phyloP scores from a whole-genome alignment of 2,113 vertebrate species.

The Pteruthius melanotis region DNA sequence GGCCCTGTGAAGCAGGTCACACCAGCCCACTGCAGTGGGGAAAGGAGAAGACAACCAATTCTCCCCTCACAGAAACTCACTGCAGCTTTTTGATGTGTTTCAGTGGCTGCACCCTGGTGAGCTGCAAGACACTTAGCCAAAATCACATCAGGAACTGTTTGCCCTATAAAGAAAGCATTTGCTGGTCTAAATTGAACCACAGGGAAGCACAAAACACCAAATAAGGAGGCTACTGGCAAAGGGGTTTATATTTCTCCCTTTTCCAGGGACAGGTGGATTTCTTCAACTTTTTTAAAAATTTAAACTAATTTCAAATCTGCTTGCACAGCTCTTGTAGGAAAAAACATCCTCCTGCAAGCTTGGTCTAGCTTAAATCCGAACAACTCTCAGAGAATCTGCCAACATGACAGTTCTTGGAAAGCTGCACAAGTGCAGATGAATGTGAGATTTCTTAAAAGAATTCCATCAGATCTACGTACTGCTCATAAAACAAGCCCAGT shows the following conservation, averaged over 20 bases:
- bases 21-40: accelerated
- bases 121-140: neutral
- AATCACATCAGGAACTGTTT: neutral
- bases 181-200: neutral
- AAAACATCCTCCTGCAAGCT: neutral
- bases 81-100: neutral
- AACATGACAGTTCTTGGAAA: conserved; percentile 21
- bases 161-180: neutral
- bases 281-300: neutral
- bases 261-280: neutral
- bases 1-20: neutral
- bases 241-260: neutral
- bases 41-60: neutral
- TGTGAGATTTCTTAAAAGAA: neutral
- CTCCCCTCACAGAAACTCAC: neutral
- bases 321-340: neutral
- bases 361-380: neutral
- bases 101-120: neutral
- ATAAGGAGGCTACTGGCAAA: neutral
- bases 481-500: neutral
- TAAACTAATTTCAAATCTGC: neutral
- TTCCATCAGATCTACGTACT: neutral
- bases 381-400: neutral
- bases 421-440: neutral
- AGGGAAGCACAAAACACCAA: neutral